Conservation (phyloP, 1,140 invertebrate species). For the Procambarus clarkii region DNA sequence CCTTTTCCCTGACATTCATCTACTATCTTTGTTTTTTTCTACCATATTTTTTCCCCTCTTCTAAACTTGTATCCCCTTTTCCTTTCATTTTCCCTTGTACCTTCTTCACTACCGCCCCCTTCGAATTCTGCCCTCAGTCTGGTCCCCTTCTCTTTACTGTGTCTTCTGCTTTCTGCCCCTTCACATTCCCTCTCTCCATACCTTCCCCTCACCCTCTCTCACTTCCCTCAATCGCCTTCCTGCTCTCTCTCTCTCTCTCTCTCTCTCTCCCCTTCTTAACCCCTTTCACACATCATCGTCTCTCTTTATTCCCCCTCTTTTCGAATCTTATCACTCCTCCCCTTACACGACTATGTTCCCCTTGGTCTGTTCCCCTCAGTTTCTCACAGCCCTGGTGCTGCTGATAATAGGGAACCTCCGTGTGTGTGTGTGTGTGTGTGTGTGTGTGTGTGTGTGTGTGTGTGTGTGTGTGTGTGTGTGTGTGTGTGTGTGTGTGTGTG, state of each 20-base stretch:
- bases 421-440: neutral
- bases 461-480: neutral
- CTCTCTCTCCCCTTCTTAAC: neutral
- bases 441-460: neutral
- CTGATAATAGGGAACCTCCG: neutral
- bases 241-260: too few species aligned
- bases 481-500: neutral
- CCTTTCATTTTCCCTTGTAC: too few species aligned
- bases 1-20: too few species aligned
- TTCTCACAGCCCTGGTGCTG: neutral
- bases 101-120: too few species aligned
- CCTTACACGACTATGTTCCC: neutral
- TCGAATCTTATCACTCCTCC: neutral
- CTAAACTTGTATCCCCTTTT: too few species aligned
- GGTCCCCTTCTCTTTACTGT: too few species aligned
- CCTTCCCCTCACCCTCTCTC: slow-evolving; percentile 1
- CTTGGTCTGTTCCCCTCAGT: neutral
- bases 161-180: too few species aligned
- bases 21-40: too few species aligned
- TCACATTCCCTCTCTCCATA: neutral
- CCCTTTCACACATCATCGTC: neutral
- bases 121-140: too few species aligned
- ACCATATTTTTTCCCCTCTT: too few species aligned
- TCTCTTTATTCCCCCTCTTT: neutral
- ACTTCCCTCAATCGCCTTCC: neutral